These are phyloP conservation scores for Scleropages formosus DNA, from an alignment of 2,797 vertebrate genomes.

Conservation along the genomic window DNA sequence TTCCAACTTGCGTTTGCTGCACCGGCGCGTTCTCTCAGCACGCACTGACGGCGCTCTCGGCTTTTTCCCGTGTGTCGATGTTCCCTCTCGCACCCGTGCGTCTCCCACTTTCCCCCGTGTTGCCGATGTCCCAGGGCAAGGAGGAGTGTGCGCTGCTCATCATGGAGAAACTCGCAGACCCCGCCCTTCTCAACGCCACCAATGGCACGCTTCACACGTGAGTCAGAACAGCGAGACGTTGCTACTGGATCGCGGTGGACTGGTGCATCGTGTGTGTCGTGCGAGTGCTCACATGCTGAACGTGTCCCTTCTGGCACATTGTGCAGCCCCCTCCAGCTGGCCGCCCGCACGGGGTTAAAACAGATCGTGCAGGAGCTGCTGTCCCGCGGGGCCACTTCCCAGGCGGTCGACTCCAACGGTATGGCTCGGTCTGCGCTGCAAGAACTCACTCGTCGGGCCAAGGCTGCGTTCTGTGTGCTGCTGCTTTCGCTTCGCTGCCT, in stretches of 20 bases:
- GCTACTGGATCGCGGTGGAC: background rate
- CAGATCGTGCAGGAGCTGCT: slow-evolving; percentile 86
- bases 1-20: too few species aligned
- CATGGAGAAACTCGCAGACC: slow-evolving; percentile 85
- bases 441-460: background rate
- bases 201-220: slow-evolving; percentile 92
- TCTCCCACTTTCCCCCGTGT: background rate
- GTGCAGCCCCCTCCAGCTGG: slow-evolving; percentile 87
- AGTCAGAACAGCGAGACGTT: slow-evolving; percentile 57
- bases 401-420: slow-evolving; percentile 91
- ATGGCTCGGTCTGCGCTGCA: slow-evolving; percentile 44
- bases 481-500: background rate
- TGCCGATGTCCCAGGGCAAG: slow-evolving; percentile 74
- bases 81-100: background rate
- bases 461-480: background rate
- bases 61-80: background rate
- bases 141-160: slow-evolving; percentile 93
- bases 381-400: slow-evolving; percentile 85
- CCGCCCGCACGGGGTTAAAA: slow-evolving; percentile 89
- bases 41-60: too few species aligned
- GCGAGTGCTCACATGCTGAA: background rate
- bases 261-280: background rate
- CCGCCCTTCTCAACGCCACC: slow-evolving; percentile 81
- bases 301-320: background rate
- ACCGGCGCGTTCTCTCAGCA: too few species aligned